These are phyloP conservation scores for Metalampra italica DNA, from an alignment of 2,888 invertebrate species.

Conservation along the genomic window DNA sequence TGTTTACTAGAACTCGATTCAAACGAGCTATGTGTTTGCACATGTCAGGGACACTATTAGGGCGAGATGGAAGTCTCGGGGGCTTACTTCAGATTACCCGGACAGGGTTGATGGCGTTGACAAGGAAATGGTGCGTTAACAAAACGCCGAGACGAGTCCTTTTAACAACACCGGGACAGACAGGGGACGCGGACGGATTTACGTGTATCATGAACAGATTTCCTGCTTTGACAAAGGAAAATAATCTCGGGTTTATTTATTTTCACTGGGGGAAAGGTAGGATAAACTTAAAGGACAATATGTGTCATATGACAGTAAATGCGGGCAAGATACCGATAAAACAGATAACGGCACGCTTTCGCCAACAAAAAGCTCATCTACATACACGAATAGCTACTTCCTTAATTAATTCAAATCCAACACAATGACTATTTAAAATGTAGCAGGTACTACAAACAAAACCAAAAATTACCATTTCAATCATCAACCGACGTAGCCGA, in stretches of 20 bases:
- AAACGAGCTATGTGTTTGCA: slow-evolving; percentile 28
- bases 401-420: slow-evolving; percentile 12
- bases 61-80: slow-evolving; percentile 38
- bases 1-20: slow-evolving; percentile 38
- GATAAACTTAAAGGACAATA: slow-evolving; percentile 32
- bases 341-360: slow-evolving; percentile 10
- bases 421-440: slow-evolving; percentile 17
- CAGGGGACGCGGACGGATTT: slow-evolving; percentile 72
- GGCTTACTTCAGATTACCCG: slow-evolving; percentile 60
- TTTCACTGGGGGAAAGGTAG: slow-evolving; percentile 39
- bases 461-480: neutral
- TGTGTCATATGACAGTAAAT: slow-evolving; percentile 32
- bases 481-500: neutral
- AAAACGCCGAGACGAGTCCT: slow-evolving; percentile 68
- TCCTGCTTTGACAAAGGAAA: slow-evolving; percentile 68
- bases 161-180: slow-evolving; percentile 66
- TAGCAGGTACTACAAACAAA: neutral
- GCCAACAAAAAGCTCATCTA: slow-evolving; percentile 20
- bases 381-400: slow-evolving; percentile 16
- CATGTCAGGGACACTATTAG: slow-evolving; percentile 23
- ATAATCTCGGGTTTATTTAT: slow-evolving; percentile 55
- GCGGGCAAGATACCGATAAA: slow-evolving; percentile 22
- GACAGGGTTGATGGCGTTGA: slow-evolving; percentile 57
- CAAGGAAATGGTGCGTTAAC: slow-evolving; percentile 70
- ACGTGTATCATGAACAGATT: slow-evolving; percentile 73